Evolutionary conservation across 92 coral and sea anemone genomes (phyloP).

Genomic region (Phymanthus crucifer): DNA sequence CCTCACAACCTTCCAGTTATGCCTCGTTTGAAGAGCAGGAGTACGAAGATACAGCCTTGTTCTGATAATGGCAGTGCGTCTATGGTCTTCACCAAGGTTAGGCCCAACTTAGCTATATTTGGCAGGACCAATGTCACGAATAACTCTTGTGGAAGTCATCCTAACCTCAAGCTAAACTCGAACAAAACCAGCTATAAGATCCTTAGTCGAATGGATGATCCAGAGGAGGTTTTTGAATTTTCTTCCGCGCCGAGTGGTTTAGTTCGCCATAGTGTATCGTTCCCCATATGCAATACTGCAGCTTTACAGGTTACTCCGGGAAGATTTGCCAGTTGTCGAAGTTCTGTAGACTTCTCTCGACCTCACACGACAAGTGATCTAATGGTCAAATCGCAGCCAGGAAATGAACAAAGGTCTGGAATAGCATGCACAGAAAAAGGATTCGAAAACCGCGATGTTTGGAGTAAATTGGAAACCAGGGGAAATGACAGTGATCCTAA

Average conservation of each 20-base stretch:
- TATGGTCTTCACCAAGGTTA: background rate
- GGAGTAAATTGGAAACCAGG: background rate
- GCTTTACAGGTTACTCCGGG: background rate
- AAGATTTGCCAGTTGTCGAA: background rate
- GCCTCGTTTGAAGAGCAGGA: constrained; percentile 25
- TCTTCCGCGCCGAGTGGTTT: background rate
- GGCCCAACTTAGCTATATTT: background rate
- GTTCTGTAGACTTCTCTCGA: background rate
- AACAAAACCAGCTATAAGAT: background rate
- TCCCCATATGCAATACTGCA: background rate
- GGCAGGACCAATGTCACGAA: background rate
- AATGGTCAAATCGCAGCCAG: background rate
- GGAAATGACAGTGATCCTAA: background rate
- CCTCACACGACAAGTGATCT: background rate
- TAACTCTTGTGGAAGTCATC: background rate
- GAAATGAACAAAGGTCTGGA: background rate
- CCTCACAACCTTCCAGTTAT: background rate
- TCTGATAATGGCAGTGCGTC: background rate
- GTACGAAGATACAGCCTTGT: constrained; percentile 20
- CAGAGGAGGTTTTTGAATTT: constrained; percentile 55
- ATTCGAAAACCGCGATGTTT: constrained; percentile 5
- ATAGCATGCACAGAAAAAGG: background rate
- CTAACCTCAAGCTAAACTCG: background rate
- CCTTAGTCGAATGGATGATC: constrained; percentile 45
- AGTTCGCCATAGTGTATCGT: background rate